phyloP scores from a whole-genome alignment of 2,888 invertebrate genomes.

The Drosophila eohydei region DNA sequence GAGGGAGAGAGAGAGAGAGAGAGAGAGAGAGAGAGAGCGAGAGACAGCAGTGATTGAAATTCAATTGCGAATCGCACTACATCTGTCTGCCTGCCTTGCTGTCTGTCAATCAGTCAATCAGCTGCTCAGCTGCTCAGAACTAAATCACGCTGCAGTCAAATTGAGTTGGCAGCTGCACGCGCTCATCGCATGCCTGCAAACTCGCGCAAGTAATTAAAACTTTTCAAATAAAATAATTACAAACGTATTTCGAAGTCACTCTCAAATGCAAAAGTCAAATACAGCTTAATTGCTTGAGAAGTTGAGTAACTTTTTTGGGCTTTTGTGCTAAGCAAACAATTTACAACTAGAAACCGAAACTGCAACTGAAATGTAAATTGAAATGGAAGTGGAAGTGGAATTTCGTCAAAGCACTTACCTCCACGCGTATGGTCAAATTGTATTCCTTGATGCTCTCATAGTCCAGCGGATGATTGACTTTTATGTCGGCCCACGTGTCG shows the following conservation, averaged over 20 bases:
- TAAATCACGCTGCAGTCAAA: slow-evolving; percentile 16
- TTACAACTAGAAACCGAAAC: slow-evolving; percentile 16
- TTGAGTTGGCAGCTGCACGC: slow-evolving; percentile 38
- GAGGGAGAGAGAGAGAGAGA: not conserved
- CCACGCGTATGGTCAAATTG: slow-evolving; percentile 97
- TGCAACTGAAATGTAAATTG: not conserved
- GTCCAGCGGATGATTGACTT: slow-evolving; percentile 97
- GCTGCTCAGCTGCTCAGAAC: slow-evolving; percentile 30
- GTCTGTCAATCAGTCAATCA: slow-evolving; percentile 45
- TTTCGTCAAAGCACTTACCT: slow-evolving; percentile 88
- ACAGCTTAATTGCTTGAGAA: slow-evolving; percentile 59
- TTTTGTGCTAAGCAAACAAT: slow-evolving; percentile 14
- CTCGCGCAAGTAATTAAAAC: slow-evolving; percentile 75
- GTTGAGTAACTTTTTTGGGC: slow-evolving; percentile 30
- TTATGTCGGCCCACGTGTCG: slow-evolving; percentile 97
- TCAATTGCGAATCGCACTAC: slow-evolving; percentile 48
- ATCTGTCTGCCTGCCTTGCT: not conserved
- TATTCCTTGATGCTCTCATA: slow-evolving; percentile 98
- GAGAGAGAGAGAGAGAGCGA: not conserved
- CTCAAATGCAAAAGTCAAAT: slow-evolving; percentile 72
- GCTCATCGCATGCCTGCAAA: slow-evolving; percentile 9
- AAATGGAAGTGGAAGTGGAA: not conserved
- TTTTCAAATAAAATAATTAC: slow-evolving; percentile 79
- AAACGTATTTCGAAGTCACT: slow-evolving; percentile 64
- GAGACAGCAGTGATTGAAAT: slow-evolving; percentile 46